Evolutionary conservation across 2,888 invertebrate species (phyloP).

Genomic region (Ectemnius continuus): DNA sequence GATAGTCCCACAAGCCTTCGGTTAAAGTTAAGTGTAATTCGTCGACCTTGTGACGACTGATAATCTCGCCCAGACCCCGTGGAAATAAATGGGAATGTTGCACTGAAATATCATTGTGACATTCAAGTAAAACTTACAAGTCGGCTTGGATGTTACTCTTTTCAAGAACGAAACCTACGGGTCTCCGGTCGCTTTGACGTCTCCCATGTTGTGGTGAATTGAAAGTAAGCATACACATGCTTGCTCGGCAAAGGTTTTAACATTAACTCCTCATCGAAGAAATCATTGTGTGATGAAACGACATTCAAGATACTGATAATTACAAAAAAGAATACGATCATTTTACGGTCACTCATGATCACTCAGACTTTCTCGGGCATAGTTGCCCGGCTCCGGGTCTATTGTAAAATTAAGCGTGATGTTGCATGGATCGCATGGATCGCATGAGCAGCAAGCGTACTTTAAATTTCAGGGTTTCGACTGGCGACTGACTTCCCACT

Average conservation of each 20-base stretch:
- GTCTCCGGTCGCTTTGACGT: constrained; percentile 61
- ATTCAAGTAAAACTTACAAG: neutral
- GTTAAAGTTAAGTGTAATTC: constrained; percentile 95
- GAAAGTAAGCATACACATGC: constrained; percentile 93
- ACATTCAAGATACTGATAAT: constrained; percentile 31
- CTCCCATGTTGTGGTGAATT: constrained; percentile 91
- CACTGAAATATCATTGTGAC: constrained; percentile 79
- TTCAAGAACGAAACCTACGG: constrained; percentile 57
- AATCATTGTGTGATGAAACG: constrained; percentile 79
- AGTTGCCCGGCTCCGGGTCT: neutral
- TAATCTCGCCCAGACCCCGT: constrained; percentile 91
- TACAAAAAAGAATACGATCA: constrained; percentile 17
- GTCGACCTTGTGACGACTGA: constrained; percentile 89
- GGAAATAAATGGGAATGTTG: constrained; percentile 93
- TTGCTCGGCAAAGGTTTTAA: constrained; percentile 91
- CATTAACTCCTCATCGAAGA: constrained; percentile 92
- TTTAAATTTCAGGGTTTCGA: no score
- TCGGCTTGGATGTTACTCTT: no score
- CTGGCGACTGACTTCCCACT: no score
- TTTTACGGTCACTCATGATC: neutral
- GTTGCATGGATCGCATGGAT: no score
- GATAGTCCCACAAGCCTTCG: constrained; percentile 95
- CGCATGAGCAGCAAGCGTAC: no score
- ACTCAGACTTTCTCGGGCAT: neutral
- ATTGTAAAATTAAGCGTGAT: neutral